phyloP scores from a whole-genome alignment of 2,113 vertebrate species.

The Monopterus albus region DNA sequence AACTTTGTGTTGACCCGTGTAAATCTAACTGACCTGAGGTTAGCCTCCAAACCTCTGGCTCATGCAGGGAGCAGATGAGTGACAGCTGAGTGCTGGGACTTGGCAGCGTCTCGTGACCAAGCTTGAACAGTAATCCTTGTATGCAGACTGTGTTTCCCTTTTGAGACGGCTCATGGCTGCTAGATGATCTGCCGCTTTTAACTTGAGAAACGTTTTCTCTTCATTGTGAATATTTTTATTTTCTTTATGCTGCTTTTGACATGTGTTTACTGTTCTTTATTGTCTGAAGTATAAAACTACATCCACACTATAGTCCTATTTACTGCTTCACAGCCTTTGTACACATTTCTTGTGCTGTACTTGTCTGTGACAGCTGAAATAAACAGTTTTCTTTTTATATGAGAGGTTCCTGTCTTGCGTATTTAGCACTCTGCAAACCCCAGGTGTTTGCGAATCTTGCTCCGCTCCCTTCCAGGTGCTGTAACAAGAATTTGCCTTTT shows the following conservation, averaged over 20 bases:
- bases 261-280: background rate
- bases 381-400: constrained; percentile 21
- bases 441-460: background rate
- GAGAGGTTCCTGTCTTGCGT: constrained; percentile 8
- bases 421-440: constrained; percentile 18
- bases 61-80: background rate
- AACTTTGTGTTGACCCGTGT: background rate
- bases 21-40: background rate
- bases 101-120: background rate
- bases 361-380: constrained; percentile 12
- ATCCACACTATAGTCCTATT: background rate
- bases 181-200: constrained; percentile 4
- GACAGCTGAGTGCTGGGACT: background rate
- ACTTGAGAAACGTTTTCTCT: background rate
- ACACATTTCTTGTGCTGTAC: background rate
- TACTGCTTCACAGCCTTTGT: constrained; percentile 1
- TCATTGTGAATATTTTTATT: background rate
- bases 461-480: background rate
- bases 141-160: background rate
- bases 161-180: background rate
- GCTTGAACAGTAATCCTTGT: background rate
- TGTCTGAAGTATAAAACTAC: background rate
- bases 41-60: background rate
- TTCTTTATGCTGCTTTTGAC: background rate
- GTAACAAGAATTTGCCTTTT: constrained; percentile 1